Conservation (phyloP, 2,113 vertebrate genomes). For the Prietella phreatophila region DNA sequence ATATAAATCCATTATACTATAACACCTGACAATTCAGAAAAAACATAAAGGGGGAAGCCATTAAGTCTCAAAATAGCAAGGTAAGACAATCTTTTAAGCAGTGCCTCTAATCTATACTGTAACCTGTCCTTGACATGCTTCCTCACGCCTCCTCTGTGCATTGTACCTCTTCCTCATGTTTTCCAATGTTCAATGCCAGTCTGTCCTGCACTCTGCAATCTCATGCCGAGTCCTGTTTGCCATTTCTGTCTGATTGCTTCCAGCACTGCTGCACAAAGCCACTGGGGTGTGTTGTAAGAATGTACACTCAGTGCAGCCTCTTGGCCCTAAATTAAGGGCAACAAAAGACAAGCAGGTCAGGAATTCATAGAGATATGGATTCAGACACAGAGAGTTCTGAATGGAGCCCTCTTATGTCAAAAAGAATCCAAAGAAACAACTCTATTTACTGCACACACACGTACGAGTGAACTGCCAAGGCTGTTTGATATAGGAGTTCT, state of each 20-base stretch:
- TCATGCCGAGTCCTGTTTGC: constrained; percentile 45
- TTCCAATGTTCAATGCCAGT: neutral
- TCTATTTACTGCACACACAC: constrained; percentile 53
- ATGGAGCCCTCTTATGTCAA: constrained; percentile 58
- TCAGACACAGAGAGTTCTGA: constrained; percentile 61
- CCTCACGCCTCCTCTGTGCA: constrained; percentile 24
- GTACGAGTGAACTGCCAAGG: constrained; percentile 51
- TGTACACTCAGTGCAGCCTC: constrained; percentile 31
- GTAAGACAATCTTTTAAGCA: constrained; percentile 7
- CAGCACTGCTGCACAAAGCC: constrained; percentile 16
- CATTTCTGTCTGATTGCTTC: constrained; percentile 52
- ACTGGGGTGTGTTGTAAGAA: constrained; percentile 14
- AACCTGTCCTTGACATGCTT: constrained; percentile 23
- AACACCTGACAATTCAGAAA: constrained; percentile 7
- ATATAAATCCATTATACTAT: neutral
- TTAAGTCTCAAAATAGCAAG: neutral
- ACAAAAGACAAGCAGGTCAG: constrained; percentile 66
- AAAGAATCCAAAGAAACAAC: constrained; percentile 61
- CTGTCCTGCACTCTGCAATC: constrained; percentile 8
- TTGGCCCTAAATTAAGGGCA: constrained; percentile 57
- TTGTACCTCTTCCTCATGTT: neutral
- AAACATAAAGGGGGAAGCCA: constrained; percentile 7
- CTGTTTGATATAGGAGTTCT: neutral
- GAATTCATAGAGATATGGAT: constrained; percentile 60
- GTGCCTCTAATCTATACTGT: constrained; percentile 20